A percentile compares a stretch with the other conserved stretches of the same genome.
Conservation (phyloP, 2,113 vertebrate genomes). For the Aegithalos caudatus region DNA sequence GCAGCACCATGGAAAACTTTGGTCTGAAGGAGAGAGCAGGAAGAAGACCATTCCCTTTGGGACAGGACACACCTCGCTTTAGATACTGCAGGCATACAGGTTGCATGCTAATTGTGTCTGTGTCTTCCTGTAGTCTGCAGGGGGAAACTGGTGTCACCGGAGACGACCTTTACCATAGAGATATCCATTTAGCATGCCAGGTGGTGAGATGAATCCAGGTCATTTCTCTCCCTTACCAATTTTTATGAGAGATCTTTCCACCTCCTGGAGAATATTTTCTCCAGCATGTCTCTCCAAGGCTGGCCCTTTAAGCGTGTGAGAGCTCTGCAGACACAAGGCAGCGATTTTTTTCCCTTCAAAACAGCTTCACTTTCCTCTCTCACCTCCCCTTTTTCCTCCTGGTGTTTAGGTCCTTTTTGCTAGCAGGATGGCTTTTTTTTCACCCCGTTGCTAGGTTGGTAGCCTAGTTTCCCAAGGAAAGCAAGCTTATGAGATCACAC, state of each 20-base stretch:
- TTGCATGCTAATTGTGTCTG: neutral
- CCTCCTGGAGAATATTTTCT: neutral
- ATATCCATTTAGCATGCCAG: neutral
- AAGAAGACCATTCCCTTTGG: neutral
- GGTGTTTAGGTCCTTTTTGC: neutral
- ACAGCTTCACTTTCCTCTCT: neutral
- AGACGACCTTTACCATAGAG: neutral
- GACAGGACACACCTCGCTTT: neutral
- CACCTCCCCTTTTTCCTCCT: neutral
- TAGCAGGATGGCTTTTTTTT: neutral
- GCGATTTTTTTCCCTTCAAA: neutral
- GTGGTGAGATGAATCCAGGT: neutral
- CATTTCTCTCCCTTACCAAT: neutral
- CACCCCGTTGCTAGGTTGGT: neutral
- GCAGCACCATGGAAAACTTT: neutral
- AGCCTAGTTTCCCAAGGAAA: constrained; percentile 39
- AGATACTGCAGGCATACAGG: neutral
- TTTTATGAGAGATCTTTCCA: neutral
- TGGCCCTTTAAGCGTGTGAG: neutral
- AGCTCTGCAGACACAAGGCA: neutral
- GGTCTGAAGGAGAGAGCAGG: neutral
- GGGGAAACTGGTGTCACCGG: accelerated
- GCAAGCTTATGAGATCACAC: constrained; percentile 29
- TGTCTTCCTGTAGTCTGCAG: neutral
- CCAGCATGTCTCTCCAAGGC: neutral